Conservation (phyloP, 30 jellyfish, hydroid and myxozoan species). For the Aurelia aurita region DNA sequence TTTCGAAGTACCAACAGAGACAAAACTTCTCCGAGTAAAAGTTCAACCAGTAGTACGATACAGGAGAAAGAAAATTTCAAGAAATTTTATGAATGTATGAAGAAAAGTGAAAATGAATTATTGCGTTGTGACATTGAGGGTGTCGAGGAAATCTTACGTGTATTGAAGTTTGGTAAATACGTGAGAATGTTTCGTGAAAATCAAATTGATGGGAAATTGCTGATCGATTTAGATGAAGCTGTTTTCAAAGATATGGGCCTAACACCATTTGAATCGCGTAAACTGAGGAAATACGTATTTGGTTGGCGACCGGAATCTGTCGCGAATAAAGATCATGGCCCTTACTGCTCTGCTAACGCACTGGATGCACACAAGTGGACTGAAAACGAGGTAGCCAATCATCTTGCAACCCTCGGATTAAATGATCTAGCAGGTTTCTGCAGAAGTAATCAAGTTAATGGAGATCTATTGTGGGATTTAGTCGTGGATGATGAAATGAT, state of each 20-base stretch:
- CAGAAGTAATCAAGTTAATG: slow-evolving; percentile 83
- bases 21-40: background rate
- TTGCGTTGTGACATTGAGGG: slow-evolving; percentile 71
- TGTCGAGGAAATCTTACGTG: slow-evolving; percentile 51
- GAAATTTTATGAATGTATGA: slow-evolving; percentile 74
- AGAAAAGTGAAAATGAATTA: slow-evolving; percentile 79
- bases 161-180: slow-evolving; percentile 47
- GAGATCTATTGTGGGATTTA: slow-evolving; percentile 88
- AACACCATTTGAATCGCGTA: slow-evolving; percentile 85
- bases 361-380: slow-evolving; percentile 83
- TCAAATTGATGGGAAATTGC: slow-evolving; percentile 90
- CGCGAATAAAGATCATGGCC: slow-evolving; percentile 16
- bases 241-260: slow-evolving; percentile 91
- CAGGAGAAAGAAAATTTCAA: slow-evolving; percentile 56
- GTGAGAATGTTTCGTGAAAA: slow-evolving; percentile 64
- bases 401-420: slow-evolving; percentile 66
- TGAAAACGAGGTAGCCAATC: slow-evolving; percentile 80
- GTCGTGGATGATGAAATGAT: slow-evolving; percentile 89
- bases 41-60: background rate
- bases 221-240: slow-evolving; percentile 91
- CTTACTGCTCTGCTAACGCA: slow-evolving; percentile 36
- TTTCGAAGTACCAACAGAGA: background rate
- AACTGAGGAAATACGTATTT: slow-evolving; percentile 84
- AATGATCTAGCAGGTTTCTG: slow-evolving; percentile 80
- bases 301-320: slow-evolving; percentile 95